Evolutionary conservation across 1,140 invertebrate species (phyloP).

Genomic region (Luehdorfia chinensis): DNA sequence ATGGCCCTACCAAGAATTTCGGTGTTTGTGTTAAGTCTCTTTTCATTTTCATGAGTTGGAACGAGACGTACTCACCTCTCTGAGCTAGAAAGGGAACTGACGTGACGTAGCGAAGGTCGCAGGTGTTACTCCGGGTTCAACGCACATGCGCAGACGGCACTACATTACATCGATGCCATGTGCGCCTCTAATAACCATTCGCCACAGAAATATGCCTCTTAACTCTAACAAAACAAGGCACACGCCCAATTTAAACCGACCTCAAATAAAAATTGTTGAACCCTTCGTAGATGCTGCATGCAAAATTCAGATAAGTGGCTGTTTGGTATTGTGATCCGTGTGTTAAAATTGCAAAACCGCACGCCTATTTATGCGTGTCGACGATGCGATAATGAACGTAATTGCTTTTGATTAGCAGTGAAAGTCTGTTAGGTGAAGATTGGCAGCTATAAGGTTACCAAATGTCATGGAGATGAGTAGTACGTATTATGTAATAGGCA

Average conservation of each 20-base stretch:
- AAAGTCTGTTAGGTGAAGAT: background rate
- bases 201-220: no score
- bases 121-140: conserved; percentile 43
- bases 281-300: conserved; percentile 43
- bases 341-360: conserved; percentile 17
- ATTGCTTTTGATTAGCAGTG: background rate
- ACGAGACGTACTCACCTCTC: conserved; percentile 18
- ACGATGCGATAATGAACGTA: conserved; percentile 3
- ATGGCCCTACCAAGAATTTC: no score
- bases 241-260: no score
- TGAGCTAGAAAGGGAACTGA: conserved; percentile 24
- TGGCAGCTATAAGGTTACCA: no score
- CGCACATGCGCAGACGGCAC: conserved; percentile 41
- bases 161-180: conserved; percentile 26
- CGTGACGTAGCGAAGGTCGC: conserved; percentile 30
- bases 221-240: no score
- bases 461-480: no score
- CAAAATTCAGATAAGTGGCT: conserved; percentile 48
- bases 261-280: conserved; percentile 26
- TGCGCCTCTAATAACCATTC: no score
- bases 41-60: background rate
- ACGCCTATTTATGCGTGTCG: background rate
- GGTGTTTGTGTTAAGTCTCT: no score
- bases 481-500: no score
- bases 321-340: conserved; percentile 25